Evolutionary conservation across 2,888 invertebrate genomes (phyloP).

Genomic region (Timandra comae): DNA sequence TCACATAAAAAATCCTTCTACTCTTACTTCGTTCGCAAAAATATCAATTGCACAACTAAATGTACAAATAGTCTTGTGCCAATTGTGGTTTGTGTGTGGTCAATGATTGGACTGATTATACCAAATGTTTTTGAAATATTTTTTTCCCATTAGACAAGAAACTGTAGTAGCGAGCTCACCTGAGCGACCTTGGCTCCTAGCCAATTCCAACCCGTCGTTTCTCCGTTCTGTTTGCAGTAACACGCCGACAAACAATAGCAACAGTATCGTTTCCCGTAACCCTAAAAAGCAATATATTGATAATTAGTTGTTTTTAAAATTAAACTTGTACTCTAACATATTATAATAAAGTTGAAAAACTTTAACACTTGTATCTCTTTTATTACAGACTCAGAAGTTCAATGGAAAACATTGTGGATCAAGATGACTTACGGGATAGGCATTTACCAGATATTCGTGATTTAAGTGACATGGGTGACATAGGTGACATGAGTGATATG

Average conservation of each 20-base stretch:
- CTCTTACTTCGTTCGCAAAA: slow-evolving; percentile 4
- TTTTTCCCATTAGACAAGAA: slow-evolving; percentile 41
- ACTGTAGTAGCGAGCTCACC: slow-evolving; percentile 61
- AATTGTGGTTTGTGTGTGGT: slow-evolving; percentile 41
- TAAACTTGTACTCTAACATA: too few relatives aligned
- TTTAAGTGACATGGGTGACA: slow-evolving; percentile 66
- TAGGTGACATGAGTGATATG: slow-evolving; percentile 71
- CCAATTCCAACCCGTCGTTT: slow-evolving; percentile 66
- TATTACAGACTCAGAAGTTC: slow-evolving; percentile 80
- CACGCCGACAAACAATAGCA: slow-evolving; percentile 69
- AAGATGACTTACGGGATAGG: slow-evolving; percentile 66
- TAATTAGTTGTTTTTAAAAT: slow-evolving; percentile 19
- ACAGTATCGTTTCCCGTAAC: slow-evolving; percentile 48
- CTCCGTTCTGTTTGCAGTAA: slow-evolving; percentile 64
- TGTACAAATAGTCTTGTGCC: slow-evolving; percentile 27
- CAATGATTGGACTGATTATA: slow-evolving; percentile 43
- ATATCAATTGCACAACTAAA: slow-evolving; percentile 23
- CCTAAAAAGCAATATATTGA: slow-evolving; percentile 23
- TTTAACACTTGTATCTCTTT: background rate
- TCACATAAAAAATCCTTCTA: too few relatives aligned
- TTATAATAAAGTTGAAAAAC: too few relatives aligned
- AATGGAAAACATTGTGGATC: slow-evolving; percentile 87
- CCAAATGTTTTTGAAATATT: slow-evolving; percentile 30
- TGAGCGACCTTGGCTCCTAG: slow-evolving; percentile 68
- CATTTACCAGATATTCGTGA: slow-evolving; percentile 69